Evolutionary conservation across 2,888 invertebrate genomes (phyloP).

Genomic region (Tenthredo notha): DNA sequence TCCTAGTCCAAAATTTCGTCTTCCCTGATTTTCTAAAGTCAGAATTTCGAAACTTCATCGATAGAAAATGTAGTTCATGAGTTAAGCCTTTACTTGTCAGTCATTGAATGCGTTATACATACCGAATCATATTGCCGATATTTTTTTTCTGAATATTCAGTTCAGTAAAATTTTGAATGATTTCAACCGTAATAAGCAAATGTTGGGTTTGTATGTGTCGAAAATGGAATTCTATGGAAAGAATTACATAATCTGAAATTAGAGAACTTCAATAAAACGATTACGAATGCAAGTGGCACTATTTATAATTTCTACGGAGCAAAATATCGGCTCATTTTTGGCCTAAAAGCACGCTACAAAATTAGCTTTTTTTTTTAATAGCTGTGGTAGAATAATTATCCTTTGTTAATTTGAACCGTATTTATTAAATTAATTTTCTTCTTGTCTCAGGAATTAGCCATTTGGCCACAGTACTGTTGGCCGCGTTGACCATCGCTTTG

Average conservation of each 20-base stretch:
- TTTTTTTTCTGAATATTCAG: background rate
- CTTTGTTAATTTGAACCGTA: background rate
- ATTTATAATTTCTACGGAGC: background rate
- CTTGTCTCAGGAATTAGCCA: conserved; percentile 52
- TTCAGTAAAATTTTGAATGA: background rate
- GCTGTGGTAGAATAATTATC: background rate
- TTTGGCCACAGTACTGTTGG: conserved; percentile 52
- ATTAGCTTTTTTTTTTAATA: no score
- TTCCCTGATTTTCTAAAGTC: no score
- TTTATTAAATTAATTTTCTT: background rate
- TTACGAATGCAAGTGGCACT: background rate
- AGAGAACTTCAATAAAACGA: background rate
- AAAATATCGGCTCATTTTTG: background rate
- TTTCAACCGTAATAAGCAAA: background rate
- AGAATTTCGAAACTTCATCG: no score
- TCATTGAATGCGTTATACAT: no score
- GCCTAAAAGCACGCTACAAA: background rate
- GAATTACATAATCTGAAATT: background rate
- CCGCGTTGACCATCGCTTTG: conserved; percentile 15
- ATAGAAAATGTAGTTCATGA: no score
- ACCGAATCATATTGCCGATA: no score
- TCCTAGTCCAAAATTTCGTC: no score
- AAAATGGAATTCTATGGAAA: background rate
- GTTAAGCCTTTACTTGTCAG: no score
- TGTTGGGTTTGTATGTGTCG: background rate